Conservation (phyloP, 2,113 vertebrate species). For the Miniopterus natalensis region DNA sequence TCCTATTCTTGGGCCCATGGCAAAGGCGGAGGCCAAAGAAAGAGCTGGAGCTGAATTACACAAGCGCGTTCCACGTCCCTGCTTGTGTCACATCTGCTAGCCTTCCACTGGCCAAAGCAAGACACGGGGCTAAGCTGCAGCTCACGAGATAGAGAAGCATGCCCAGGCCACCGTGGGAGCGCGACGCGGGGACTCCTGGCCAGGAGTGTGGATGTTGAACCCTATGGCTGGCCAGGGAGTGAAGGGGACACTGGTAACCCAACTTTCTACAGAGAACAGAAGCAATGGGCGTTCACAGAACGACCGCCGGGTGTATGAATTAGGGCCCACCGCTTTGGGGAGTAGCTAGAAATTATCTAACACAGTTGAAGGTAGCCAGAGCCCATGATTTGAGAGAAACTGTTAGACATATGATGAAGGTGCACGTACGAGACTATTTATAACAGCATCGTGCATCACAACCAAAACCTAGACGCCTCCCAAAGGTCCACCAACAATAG, state of each 20-base stretch:
- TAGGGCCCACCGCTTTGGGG: not conserved
- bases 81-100: not conserved
- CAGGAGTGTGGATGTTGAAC: accelerated
- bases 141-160: not conserved
- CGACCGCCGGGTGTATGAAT: accelerated
- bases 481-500: too few relatives aligned
- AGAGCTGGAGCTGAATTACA: accelerated
- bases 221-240: not conserved
- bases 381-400: not conserved
- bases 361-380: not conserved
- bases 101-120: not conserved
- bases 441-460: accelerated
- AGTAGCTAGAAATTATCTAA: not conserved
- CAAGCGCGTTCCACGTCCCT: not conserved
- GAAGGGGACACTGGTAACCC: not conserved
- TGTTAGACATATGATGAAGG: not conserved
- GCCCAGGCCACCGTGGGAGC: accelerated
- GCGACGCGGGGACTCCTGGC: accelerated
- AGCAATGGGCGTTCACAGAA: not conserved
- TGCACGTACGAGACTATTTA: accelerated
- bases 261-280: not conserved
- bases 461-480: accelerated
- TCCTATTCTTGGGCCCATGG: not conserved
- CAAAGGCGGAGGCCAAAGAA: not conserved
- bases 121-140: not conserved